Base-by-base conservation (phyloP, 2,797 vertebrate species). In the Cuniculus paca region DNA sequence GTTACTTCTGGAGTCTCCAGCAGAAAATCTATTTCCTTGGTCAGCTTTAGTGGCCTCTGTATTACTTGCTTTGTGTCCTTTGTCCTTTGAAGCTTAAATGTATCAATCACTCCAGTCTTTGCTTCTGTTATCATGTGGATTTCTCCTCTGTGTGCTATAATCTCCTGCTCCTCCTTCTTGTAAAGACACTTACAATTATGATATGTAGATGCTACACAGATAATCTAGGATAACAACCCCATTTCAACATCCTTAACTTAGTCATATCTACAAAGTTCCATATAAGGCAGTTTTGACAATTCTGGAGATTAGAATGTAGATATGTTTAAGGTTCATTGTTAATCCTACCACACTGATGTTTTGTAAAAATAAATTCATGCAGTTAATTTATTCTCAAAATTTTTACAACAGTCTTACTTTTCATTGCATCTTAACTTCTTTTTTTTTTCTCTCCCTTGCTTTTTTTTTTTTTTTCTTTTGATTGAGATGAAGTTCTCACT, bases 331-430 rank as follows among this genome's bases (percentile, higher is more conserved):
- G 45, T 0, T 9, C 34, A 34, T 34, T 63, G 60, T 78, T 77
- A 34, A 88, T 50, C 26, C 50, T 84, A 75, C 17, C 42, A 84
- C 52, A 75, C 0, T 78, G 24, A 68, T 70, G 75, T 68, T 90
- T 84, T 93, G 5, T 70, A 85, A 93, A 88, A 91, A 77, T 68
- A 84, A 86, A 78, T 85, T 74, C 34, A 81, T 36, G 24, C 63
- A 3, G 24, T 68, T 74, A 52, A 63, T 72, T 89, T 74, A 86
- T 92, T 83, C 24, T 56, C 34, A 60, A 95, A 79, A 24, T 94
- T 75, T 45, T 74, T 61, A 45, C 1, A 86, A 8, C 13, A 52
- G 50, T 74, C 22, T 90, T 65, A 65, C 13, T 87, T 90, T 92
- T 80, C 34, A 48, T 24, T 86, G 63, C n/a, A 48, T 91, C 34